phyloP scores from a whole-genome alignment of 2,797 vertebrate species.

The Adelosebastes latens region DNA sequence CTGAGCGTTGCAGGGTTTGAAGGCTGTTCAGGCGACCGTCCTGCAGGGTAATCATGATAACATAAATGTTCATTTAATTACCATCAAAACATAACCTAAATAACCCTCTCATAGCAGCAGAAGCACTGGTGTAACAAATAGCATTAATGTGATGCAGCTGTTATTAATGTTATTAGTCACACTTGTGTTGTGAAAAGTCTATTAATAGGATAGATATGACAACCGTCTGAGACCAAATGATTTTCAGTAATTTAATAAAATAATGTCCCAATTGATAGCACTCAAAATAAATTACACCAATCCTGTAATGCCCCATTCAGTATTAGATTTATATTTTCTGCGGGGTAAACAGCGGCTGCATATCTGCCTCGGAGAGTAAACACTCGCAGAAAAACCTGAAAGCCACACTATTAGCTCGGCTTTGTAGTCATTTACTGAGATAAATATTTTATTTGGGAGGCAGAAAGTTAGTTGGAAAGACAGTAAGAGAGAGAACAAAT shows the following conservation, averaged over 20 bases:
- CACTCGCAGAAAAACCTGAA: neutral
- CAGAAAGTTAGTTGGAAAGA: neutral
- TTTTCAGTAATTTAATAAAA: slow-evolving; percentile 6
- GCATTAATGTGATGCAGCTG: too few species aligned
- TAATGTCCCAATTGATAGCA: neutral
- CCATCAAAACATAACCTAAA: neutral
- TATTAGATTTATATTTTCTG: neutral
- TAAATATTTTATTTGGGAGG: slow-evolving; percentile 24
- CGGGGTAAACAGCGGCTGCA: neutral
- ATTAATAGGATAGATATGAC: neutral
- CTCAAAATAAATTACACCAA: neutral
- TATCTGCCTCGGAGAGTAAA: slow-evolving; percentile 3
- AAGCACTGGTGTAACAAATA: neutral
- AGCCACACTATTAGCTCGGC: neutral
- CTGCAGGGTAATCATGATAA: neutral
- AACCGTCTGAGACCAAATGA: neutral
- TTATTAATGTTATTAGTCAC: too few species aligned
- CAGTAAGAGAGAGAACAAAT: neutral
- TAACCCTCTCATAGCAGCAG: neutral
- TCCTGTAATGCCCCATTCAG: neutral
- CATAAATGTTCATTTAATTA: neutral
- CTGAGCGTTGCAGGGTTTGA: neutral
- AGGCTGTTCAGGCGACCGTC: neutral
- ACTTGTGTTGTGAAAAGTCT: neutral
- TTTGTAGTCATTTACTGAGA: slow-evolving; percentile 4